phyloP scores from a whole-genome alignment of 2,888 invertebrate species.

The Galerucella pusilla region DNA sequence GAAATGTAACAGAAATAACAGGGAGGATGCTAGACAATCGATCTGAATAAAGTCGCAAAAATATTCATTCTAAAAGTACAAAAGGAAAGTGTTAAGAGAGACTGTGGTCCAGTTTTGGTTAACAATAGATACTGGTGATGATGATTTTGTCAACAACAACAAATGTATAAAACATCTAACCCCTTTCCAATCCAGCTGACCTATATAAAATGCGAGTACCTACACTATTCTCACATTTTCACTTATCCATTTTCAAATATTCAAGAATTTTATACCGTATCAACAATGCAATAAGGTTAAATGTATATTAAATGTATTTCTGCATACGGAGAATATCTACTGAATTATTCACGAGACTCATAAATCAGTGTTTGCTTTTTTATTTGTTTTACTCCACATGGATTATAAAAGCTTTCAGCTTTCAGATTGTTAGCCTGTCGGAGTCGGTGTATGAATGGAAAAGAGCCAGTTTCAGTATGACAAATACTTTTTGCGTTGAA shows the following conservation, averaged over 20 bases:
- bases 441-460: slow-evolving; percentile 1
- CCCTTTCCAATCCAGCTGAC: neutral
- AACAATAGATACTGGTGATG: no score
- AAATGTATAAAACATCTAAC: neutral
- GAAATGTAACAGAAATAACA: no score
- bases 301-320: slow-evolving; percentile 3
- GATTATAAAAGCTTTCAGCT: slow-evolving; percentile 13
- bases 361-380: slow-evolving; percentile 5
- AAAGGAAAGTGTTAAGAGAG: no score
- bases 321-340: slow-evolving; percentile 1
- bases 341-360: slow-evolving; percentile 14
- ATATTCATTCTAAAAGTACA: no score
- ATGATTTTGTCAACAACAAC: neutral
- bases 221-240: neutral
- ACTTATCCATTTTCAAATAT: neutral
- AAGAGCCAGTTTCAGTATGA: neutral
- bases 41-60: no score
- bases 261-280: neutral
- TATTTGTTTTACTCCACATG: slow-evolving; percentile 7
- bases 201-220: neutral
- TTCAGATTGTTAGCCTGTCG: neutral
- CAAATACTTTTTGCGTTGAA: neutral
- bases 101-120: no score
- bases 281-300: neutral
- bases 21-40: no score